Evolutionary conservation across 2,797 vertebrate genomes (phyloP).

Genomic region (Leptoclinus maculatus): DNA sequence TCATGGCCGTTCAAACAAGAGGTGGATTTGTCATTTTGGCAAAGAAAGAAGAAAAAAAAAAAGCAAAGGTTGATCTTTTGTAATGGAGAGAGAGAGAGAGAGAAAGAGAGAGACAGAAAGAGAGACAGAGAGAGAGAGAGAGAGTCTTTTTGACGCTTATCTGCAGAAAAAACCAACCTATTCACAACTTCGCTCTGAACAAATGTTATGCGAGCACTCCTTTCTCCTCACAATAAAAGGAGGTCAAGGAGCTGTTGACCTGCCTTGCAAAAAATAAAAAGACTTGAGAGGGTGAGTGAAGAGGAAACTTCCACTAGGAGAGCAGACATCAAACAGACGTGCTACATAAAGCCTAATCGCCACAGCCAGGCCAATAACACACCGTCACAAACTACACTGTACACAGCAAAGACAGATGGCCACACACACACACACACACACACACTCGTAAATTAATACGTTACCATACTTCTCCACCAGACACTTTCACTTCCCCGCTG

Average conservation of each 20-base stretch:
- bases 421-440: neutral
- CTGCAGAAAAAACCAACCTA: constrained; percentile 13
- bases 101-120: neutral
- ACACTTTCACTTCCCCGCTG: constrained; percentile 47
- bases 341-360: constrained; percentile 45
- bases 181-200: constrained; percentile 24
- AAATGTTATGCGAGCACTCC: constrained; percentile 54
- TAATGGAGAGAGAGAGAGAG: constrained; percentile 4
- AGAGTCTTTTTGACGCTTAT: constrained; percentile 59
- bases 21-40: constrained; percentile 26
- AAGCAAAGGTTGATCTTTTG: constrained; percentile 31
- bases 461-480: neutral
- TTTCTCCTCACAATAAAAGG: constrained; percentile 38
- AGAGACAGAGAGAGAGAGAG: constrained; percentile 12
- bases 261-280: neutral
- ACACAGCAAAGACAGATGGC: constrained; percentile 39
- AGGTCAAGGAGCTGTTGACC: constrained; percentile 69
- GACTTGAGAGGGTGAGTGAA: constrained; percentile 4
- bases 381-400: constrained; percentile 39
- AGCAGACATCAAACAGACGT: constrained; percentile 34
- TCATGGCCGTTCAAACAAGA: constrained; percentile 35
- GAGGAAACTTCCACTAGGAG: constrained; percentile 46
- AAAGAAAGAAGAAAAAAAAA: neutral
- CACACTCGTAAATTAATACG: neutral
- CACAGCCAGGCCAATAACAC: constrained; percentile 27